Evolutionary conservation across 2,113 vertebrate species (phyloP).

Genomic region (Rana temporaria): DNA sequence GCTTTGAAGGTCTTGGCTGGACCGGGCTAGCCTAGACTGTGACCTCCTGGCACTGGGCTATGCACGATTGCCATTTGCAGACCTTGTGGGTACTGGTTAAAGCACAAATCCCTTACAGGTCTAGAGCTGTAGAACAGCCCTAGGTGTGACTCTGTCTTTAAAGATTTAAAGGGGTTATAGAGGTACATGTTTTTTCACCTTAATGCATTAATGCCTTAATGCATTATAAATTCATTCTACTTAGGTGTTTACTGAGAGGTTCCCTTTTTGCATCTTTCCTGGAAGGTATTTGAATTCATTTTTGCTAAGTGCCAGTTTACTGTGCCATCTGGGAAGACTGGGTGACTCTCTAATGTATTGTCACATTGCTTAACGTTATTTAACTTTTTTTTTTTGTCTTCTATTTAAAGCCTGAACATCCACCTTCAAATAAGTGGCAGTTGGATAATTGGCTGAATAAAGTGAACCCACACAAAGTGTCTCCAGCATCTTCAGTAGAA

Average conservation of each 20-base stretch:
- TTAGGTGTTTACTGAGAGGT: not conserved
- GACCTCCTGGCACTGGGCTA: too few species aligned
- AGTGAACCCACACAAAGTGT: constrained; percentile 88
- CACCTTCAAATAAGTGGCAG: constrained; percentile 95
- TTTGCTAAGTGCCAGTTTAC: not conserved
- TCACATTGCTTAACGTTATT: rapidly evolving
- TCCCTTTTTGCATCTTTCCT: constrained; percentile 3
- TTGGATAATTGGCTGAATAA: constrained; percentile 98
- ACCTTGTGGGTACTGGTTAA: too few species aligned
- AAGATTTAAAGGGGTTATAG: too few species aligned
- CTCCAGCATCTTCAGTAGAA: constrained; percentile 92
- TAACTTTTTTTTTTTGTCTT: not conserved
- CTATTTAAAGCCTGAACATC: constrained; percentile 86
- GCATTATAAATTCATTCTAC: not conserved
- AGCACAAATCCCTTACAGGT: too few species aligned
- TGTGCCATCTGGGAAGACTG: not conserved
- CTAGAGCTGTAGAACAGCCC: too few species aligned
- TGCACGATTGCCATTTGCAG: too few species aligned
- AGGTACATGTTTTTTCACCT: too few species aligned
- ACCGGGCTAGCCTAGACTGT: too few species aligned
- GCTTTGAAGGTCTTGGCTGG: too few species aligned
- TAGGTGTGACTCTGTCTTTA: too few species aligned
- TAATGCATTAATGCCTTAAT: too few species aligned
- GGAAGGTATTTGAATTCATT: not conserved
- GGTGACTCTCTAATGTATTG: not conserved